These are phyloP conservation scores for Dermochelys coriacea DNA, from an alignment of 2,797 vertebrate genomes.

Conservation along the genomic window DNA sequence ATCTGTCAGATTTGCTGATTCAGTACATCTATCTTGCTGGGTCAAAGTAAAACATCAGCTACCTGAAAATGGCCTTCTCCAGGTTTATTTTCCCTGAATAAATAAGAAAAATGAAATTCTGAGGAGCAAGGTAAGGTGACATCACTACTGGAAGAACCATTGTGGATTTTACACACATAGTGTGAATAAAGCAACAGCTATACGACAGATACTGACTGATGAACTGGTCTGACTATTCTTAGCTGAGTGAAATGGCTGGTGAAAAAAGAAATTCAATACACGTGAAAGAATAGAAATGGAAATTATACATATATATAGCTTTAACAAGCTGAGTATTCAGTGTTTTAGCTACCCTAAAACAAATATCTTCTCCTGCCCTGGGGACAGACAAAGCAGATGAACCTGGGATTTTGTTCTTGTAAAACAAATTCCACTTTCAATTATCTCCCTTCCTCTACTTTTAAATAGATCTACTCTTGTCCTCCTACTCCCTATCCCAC, in stretches of 20 bases:
- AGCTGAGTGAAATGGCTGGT: background rate
- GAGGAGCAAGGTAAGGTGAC: background rate
- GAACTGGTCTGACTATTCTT: background rate
- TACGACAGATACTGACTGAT: background rate
- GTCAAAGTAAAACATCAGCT: background rate
- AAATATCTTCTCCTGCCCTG: background rate
- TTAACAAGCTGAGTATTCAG: background rate
- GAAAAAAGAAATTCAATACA: background rate
- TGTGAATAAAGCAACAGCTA: background rate
- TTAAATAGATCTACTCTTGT: background rate
- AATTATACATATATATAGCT: no score
- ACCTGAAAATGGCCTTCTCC: background rate
- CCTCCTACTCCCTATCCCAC: background rate
- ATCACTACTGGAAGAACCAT: background rate
- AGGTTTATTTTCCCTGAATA: accelerated
- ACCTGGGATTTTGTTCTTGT: background rate
- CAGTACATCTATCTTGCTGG: background rate
- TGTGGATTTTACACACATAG: background rate
- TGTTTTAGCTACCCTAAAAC: background rate
- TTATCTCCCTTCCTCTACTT: background rate
- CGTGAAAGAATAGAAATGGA: background rate
- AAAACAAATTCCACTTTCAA: background rate
- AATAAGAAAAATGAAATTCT: background rate
- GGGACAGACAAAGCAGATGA: background rate
- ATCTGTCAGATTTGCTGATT: background rate